Evolutionary conservation across 2,888 invertebrate genomes (phyloP).

Genomic region (Agonopterix heracliana): DNA sequence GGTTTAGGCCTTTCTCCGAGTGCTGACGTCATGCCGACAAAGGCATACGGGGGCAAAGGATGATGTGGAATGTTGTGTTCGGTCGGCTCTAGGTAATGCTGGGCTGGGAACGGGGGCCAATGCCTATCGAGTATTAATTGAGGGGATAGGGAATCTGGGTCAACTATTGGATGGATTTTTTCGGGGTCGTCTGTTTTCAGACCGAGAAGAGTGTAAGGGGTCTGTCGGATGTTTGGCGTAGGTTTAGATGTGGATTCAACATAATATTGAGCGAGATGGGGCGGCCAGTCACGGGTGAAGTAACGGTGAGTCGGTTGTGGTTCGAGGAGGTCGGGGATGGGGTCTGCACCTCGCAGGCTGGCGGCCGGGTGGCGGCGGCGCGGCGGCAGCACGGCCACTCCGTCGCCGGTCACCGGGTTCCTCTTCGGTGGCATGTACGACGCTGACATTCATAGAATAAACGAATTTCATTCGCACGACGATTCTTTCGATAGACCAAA

Average conservation of each 20-base stretch:
- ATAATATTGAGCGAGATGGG: slow-evolving; percentile 60
- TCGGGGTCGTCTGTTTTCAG: slow-evolving; percentile 56
- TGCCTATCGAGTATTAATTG: slow-evolving; percentile 55
- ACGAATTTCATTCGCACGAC: slow-evolving; percentile 58
- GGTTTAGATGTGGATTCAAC: slow-evolving; percentile 57
- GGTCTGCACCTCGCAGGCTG: slow-evolving; percentile 70
- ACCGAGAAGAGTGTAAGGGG: slow-evolving; percentile 61
- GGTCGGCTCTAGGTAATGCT: slow-evolving; percentile 58
- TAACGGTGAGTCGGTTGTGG: slow-evolving; percentile 65
- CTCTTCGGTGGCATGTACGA: slow-evolving; percentile 73
- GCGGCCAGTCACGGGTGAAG: slow-evolving; percentile 57
- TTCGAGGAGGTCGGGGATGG: slow-evolving; percentile 40
- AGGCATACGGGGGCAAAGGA: slow-evolving; percentile 58
- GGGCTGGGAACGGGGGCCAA: slow-evolving; percentile 68
- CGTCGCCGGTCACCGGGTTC: slow-evolving; percentile 80
- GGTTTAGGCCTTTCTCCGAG: slow-evolving; percentile 56
- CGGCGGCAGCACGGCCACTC: slow-evolving; percentile 71
- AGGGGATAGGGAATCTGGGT: slow-evolving; percentile 56
- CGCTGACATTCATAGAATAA: slow-evolving; percentile 71
- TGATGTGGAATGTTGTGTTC: slow-evolving; percentile 51
- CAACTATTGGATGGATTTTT: slow-evolving; percentile 45
- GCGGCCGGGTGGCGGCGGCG: slow-evolving; percentile 67
- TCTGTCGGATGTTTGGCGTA: slow-evolving; percentile 34
- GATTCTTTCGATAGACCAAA: slow-evolving; percentile 14
- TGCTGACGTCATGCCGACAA: slow-evolving; percentile 64